A percentile compares a stretch with the other conserved stretches of the same genome.
Conservation (phyloP, 2,888 invertebrate species). For the Steinernema hermaphroditum region DNA sequence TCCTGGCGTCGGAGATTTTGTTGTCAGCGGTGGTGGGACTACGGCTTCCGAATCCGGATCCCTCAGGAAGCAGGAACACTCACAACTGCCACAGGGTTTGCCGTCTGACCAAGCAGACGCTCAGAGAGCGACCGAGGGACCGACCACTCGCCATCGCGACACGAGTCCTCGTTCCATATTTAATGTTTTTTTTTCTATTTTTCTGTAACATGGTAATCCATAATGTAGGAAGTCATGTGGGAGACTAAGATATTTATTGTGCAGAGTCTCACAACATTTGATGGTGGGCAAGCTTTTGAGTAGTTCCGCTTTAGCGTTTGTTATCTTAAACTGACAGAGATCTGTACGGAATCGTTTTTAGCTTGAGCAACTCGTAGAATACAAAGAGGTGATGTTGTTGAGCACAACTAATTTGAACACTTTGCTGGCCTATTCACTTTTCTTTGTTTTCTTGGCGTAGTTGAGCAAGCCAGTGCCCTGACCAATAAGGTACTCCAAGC, state of each 20-base stretch:
- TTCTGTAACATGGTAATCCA: too few species aligned
- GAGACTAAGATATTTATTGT: constrained; percentile 3
- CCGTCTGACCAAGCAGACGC: too few species aligned
- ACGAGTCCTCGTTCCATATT: too few species aligned
- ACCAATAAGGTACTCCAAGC: constrained; percentile 60
- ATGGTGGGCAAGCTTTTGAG: constrained; percentile 5
- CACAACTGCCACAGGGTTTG: too few species aligned
- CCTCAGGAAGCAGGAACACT: too few species aligned
- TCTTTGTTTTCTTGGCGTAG: constrained; percentile 41
- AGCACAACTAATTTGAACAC: neutral
- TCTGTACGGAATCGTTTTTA: neutral
- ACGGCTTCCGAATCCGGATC: too few species aligned
- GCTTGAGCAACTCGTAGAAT: constrained; percentile 7
- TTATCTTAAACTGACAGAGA: neutral
- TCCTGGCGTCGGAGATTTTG: too few species aligned
- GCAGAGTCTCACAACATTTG: constrained; percentile 4
- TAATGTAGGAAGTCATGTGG: neutral
- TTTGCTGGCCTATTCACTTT: neutral
- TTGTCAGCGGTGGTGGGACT: too few species aligned
- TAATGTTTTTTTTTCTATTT: too few species aligned
- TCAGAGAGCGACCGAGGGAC: too few species aligned
- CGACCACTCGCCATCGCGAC: too few species aligned
- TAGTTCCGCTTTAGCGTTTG: constrained; percentile 5
- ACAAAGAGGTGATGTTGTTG: constrained; percentile 19
- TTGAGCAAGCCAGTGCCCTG: constrained; percentile 61